Evolutionary conservation across 2,113 vertebrate genomes (phyloP), one percentile per base, ranked within the genome.

Genomic region (Megatriorchis doriae): DNA sequence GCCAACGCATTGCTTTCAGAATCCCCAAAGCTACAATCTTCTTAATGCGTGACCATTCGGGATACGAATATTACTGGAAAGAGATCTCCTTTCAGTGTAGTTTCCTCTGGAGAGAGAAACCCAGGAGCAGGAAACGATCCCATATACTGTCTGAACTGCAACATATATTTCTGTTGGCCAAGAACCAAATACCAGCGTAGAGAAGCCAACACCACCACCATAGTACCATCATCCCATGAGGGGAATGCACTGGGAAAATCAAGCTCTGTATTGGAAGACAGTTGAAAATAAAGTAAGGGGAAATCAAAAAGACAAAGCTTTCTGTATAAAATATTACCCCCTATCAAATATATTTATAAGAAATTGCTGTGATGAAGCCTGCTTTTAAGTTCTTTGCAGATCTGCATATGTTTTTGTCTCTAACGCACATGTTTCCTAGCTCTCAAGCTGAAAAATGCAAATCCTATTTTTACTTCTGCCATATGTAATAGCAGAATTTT

Each of bases 401-500:
- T 95, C 47, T 94, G 65, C 48, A 12, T 59, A 85, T 68, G 20
- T 31, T 89, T 93, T 66, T 91, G 26, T 88, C 67, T 67, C 88
- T 91, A 92, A 89, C 14, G 19, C 72, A 92, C 93, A 71, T 8
- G 70, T 77, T 93, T 93, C 48, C 72, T 36, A 83, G 27, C 66
- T 86, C 74, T 68, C 78, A 16, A 31, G 20, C 7, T 71, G 62
- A 31, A 55, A 81, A 43, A 63, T 0, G 19, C 18, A 70, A 50
- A 78, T 36, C 15, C 55, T 62, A 20, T 93, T 97, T 97, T 90
- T 61, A 50, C 65, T 85, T 17, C 68, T 90, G 82, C 88, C 97
- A 96, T 96, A 94, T 99, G 99, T 66, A 99, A 98, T 99, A 97
- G 98, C 98, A 89, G 97, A 92, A 97, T 97, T 98, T 97, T 98